These are phyloP conservation scores for Diglossa cyanea DNA, from an alignment of 2,797 vertebrate species.

Conservation along the genomic window DNA sequence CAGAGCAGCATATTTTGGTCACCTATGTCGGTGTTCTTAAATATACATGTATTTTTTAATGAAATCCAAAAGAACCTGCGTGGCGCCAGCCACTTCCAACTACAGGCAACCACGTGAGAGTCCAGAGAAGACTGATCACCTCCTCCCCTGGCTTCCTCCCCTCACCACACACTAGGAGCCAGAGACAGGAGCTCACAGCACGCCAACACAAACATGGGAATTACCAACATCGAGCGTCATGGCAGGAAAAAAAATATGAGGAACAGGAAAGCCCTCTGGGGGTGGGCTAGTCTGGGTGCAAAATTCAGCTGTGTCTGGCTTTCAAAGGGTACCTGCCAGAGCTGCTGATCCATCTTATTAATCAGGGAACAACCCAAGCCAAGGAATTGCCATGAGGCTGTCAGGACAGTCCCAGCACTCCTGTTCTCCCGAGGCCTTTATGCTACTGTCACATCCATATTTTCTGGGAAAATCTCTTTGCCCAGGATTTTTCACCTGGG, in stretches of 20 bases:
- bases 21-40: not conserved
- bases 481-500: not conserved
- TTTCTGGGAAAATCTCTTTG: not conserved
- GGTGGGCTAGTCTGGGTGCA: not conserved
- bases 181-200: not conserved
- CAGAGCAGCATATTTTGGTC: not conserved
- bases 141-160: not conserved
- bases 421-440: not conserved
- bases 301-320: not conserved
- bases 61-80: not conserved
- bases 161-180: not conserved
- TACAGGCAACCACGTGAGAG: not conserved
- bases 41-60: not conserved
- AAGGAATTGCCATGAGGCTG: not conserved
- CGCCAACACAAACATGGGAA: not conserved
- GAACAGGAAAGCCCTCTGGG: not conserved
- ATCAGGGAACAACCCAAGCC: not conserved
- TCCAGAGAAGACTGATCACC: not conserved
- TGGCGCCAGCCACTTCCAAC: not conserved
- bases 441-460: not conserved
- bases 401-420: not conserved
- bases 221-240: not conserved
- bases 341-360: not conserved
- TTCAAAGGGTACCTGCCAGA: not conserved
- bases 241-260: not conserved